Base-by-base conservation (phyloP, 2,113 vertebrate species). In the Spea multiplicata region DNA sequence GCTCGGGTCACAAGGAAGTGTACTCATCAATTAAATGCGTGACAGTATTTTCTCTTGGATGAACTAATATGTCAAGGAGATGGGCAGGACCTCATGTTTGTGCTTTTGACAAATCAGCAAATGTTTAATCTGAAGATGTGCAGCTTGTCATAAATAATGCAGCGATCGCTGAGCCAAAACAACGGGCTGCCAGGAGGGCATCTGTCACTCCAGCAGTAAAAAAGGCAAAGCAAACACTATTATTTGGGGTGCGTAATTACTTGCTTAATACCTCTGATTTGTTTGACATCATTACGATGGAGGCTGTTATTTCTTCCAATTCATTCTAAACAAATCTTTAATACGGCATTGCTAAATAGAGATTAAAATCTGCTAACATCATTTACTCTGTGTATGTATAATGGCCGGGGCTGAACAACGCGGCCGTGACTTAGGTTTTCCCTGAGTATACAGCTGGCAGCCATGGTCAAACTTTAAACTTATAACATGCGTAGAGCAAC, bases 21-120 rank as follows among this genome's bases (percentile, higher is more conserved):
- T 87, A 70, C 86, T 91, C 90, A 92, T 93, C 91, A 90, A 81
- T 95, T 92, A 91, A 91, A 91, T 89, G 89, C 78, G 86, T 87
- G 87, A 88, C 89, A 84, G 87, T 90, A 86, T 91, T 92, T 90
- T 92, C 87, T 81, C 83, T 87, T 84, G 88, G 86, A 88, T 90
- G 90, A 90, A 87, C 91, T 92, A 69, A 84, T 88, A 85, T 91
- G 91, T 93, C 93, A 91, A 88, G 90, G 92, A 93, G 91, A 94
- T 91, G 90, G 90, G 90, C 92, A 90, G 88, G 89, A 92, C 88
- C 91, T 91, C 87, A 59, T 90, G 91, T 90, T 94, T 91, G 88
- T 86, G 92, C 91, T 93, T 94, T 93, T 94, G 93, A 94, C 93
- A 95, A 94, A 96, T 94, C 94, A 94, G 93, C 92, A 89, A 91